Conservation (phyloP, 2,888 invertebrate genomes). For the Drosophila mimetica region DNA sequence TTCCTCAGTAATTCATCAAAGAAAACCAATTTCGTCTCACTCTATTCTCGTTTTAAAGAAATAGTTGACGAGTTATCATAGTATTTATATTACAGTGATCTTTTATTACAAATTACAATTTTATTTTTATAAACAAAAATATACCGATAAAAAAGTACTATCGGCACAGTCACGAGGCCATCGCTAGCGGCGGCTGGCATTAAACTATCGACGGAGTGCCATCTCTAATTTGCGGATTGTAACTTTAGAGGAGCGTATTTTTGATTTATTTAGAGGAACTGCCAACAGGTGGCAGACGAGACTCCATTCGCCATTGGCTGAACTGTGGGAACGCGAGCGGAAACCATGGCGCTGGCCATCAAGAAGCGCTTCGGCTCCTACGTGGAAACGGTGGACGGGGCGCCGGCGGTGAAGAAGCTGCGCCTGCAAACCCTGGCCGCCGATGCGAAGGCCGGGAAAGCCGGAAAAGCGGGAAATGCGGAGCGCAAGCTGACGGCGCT, state of each 20-base stretch:
- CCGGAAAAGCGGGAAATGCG: constrained; percentile 23
- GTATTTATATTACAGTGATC: no score
- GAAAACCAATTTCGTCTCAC: no score
- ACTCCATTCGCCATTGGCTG: background rate
- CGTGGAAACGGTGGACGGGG: constrained; percentile 59
- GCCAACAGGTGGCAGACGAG: constrained; percentile 1
- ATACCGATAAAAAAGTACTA: no score
- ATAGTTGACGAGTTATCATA: no score
- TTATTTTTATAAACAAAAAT: no score
- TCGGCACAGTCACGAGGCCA: background rate
- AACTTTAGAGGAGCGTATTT: background rate
- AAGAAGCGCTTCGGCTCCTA: constrained; percentile 53
- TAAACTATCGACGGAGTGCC: background rate
- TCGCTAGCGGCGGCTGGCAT: background rate
- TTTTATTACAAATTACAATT: no score
- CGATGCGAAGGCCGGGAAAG: constrained; percentile 33
- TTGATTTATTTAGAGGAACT: background rate
- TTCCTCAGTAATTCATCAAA: no score
- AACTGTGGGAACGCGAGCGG: background rate
- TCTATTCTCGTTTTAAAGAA: no score
- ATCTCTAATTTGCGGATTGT: background rate
- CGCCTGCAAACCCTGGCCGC: constrained; percentile 68
- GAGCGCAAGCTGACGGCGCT: constrained; percentile 68
- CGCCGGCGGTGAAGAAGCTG: constrained; percentile 73
- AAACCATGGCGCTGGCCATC: constrained; percentile 60